A percentile compares a stretch with the other conserved stretches of the same genome.
phyloP scores from a whole-genome alignment of 2,113 vertebrate genomes.

The Formicarius rufipectus region DNA sequence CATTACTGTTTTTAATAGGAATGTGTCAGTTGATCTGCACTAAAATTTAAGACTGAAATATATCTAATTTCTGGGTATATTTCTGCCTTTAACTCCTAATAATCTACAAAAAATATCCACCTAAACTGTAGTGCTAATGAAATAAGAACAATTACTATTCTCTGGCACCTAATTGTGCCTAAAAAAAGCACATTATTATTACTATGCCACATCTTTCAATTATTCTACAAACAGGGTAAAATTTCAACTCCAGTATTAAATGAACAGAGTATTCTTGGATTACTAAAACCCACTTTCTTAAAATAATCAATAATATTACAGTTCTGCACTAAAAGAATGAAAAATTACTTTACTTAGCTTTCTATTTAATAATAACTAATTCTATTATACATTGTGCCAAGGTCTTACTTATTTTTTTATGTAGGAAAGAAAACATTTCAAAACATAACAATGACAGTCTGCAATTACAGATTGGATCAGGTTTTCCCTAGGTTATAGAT shows the following conservation, averaged over 20 bases:
- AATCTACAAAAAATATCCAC: neutral
- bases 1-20: neutral
- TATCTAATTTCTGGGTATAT: neutral
- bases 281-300: conserved; percentile 1
- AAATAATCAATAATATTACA: neutral
- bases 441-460: conserved; percentile 21
- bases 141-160: neutral
- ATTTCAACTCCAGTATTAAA: neutral
- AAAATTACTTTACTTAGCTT: neutral
- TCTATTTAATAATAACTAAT: neutral
- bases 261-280: neutral
- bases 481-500: conserved; percentile 39
- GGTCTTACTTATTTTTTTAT: conserved; percentile 23
- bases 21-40: neutral
- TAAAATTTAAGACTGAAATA: neutral
- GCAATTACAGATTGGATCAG: conserved; percentile 34
- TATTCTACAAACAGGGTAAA: neutral
- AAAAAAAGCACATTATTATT: neutral
- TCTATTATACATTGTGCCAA: conserved; percentile 22
- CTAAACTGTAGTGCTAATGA: neutral
- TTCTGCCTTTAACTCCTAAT: neutral
- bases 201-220: neutral
- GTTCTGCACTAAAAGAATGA: neutral
- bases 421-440: conserved; percentile 34
- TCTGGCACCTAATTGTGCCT: neutral